phyloP scores from a whole-genome alignment of 2,797 vertebrate genomes.

The Pogoniulus pusillus region DNA sequence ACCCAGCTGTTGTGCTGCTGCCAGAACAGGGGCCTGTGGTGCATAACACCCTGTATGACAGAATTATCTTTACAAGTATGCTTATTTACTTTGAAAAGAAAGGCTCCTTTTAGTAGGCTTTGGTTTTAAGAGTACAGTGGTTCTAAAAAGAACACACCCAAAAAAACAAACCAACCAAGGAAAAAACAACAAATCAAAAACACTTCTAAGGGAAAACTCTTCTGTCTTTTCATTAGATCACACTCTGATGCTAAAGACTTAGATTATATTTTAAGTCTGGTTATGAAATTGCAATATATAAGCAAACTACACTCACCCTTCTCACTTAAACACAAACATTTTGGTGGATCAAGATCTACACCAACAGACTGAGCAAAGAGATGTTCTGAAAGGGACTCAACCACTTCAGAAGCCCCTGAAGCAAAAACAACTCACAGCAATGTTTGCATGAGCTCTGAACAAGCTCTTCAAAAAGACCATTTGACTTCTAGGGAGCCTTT shows the following conservation, averaged over 20 bases:
- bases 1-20: neutral
- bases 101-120: neutral
- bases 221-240: neutral
- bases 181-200: too few relatives aligned
- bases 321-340: neutral
- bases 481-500: neutral
- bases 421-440: neutral
- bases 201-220: neutral
- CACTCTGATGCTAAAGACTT: neutral
- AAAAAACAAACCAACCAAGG: too few relatives aligned
- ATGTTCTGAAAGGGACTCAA: neutral
- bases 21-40: neutral
- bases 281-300: neutral
- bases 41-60: fast-evolving
- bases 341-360: neutral
- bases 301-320: neutral
- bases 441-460: neutral
- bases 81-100: neutral
- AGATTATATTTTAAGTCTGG: neutral
- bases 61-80: neutral
- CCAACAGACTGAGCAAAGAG: neutral
- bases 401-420: neutral
- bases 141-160: too few relatives aligned
- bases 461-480: neutral
- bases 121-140: neutral